Evolutionary conservation across 2,888 invertebrate species (phyloP).

Genomic region (Celastrina argiolus): DNA sequence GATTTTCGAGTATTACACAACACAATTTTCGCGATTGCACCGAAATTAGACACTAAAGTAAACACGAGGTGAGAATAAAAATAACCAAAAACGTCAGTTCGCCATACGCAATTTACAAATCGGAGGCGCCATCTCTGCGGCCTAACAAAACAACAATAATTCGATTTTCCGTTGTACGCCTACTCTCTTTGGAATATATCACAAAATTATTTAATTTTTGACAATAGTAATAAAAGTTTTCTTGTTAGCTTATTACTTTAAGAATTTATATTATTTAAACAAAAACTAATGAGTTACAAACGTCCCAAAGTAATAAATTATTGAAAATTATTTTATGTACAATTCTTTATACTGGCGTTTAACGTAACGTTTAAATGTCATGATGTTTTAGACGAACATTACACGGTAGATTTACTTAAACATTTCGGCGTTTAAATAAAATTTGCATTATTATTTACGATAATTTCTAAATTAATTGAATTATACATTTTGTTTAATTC

Average conservation of each 20-base stretch:
- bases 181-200: constrained; percentile 21
- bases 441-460: no score
- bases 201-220: neutral
- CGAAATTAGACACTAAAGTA: constrained; percentile 77
- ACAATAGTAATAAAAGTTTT: neutral
- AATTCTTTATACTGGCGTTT: neutral
- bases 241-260: no score
- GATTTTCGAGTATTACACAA: constrained; percentile 65
- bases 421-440: no score
- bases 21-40: constrained; percentile 68
- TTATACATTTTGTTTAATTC: no score
- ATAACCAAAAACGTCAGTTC: constrained; percentile 79
- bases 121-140: constrained; percentile 72
- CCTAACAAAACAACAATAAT: constrained; percentile 55
- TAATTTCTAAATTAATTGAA: no score
- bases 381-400: neutral
- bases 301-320: no score
- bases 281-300: no score
- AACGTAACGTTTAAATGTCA: neutral
- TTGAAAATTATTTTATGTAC: neutral
- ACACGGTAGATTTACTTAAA: neutral
- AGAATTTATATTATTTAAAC: no score
- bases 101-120: constrained; percentile 75
- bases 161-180: constrained; percentile 48
- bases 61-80: constrained; percentile 79